Percentiles rank a stretch among this genome's conserved stretches.
Conservation (phyloP, 2,888 invertebrate genomes). For the Apotomis betuletana region DNA sequence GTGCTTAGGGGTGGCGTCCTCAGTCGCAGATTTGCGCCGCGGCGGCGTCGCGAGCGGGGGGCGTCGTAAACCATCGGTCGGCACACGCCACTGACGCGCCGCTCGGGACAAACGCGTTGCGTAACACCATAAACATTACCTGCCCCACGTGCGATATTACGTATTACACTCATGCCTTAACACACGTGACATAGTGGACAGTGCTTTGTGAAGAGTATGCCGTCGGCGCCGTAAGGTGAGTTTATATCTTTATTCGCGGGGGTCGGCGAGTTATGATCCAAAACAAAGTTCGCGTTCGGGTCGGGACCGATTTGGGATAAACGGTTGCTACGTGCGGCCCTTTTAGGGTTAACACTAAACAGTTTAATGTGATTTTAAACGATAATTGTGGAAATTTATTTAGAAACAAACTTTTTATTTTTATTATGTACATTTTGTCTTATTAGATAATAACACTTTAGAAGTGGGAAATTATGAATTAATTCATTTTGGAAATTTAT, state of each 20-base stretch:
- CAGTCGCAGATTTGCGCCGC: constrained; percentile 83
- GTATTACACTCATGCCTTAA: constrained; percentile 80
- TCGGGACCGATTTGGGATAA: constrained; percentile 4
- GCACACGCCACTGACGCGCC: constrained; percentile 83
- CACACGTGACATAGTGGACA: constrained; percentile 68
- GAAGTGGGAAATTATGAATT: neutral
- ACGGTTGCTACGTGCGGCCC: neutral
- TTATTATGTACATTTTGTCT: neutral
- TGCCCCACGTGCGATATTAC: constrained; percentile 80
- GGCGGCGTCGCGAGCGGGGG: constrained; percentile 76
- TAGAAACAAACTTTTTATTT: neutral
- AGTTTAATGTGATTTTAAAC: neutral
- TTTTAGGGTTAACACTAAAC: constrained; percentile 9
- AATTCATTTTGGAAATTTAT: neutral
- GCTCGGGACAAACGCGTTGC: constrained; percentile 83
- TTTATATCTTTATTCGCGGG: constrained; percentile 79
- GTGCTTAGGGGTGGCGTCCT: constrained; percentile 75
- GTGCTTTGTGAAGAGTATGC: constrained; percentile 78
- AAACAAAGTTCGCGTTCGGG: constrained; percentile 66
- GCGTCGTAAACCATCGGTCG: constrained; percentile 83
- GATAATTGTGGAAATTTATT: neutral
- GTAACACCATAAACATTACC: constrained; percentile 82
- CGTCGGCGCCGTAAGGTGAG: constrained; percentile 81
- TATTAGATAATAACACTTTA: too few relatives aligned
- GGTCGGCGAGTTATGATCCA: constrained; percentile 67